phyloP scores from a whole-genome alignment of 2,797 vertebrate species.

The Sebastes umbrosus region DNA sequence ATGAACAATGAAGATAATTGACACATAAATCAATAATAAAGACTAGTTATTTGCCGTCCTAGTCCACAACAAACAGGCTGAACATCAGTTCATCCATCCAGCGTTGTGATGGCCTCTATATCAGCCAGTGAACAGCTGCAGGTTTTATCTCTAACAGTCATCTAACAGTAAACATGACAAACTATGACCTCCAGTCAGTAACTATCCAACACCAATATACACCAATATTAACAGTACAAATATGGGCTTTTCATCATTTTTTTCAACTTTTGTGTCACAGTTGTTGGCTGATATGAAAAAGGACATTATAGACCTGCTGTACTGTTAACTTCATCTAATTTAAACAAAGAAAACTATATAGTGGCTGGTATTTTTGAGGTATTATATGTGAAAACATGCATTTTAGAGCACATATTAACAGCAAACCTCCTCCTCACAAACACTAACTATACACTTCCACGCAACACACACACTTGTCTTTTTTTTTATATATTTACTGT shows the following conservation, averaged over 20 bases:
- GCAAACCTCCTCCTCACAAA: background rate
- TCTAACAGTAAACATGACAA: background rate
- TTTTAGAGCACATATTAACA: background rate
- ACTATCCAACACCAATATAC: background rate
- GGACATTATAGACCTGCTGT: background rate
- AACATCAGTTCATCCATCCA: background rate
- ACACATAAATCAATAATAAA: background rate
- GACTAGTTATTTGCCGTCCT: background rate
- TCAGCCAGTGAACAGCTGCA: slow-evolving; percentile 15
- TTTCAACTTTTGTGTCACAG: background rate
- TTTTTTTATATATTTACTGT: no score
- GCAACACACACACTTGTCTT: no score
- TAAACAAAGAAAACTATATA: background rate
- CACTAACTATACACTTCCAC: no score
- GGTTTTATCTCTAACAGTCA: background rate
- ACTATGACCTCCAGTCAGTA: background rate
- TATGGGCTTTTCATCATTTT: background rate
- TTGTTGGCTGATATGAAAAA: background rate
- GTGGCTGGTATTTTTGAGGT: background rate
- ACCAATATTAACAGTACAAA: background rate
- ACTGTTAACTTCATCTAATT: background rate
- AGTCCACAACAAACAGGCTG: background rate
- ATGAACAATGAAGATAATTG: background rate
- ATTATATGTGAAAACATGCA: background rate
- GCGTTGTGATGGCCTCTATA: background rate